Evolutionary conservation across 2,113 vertebrate species (phyloP), one percentile per base, ranked within the genome.

Genomic region (Tyto alba): DNA sequence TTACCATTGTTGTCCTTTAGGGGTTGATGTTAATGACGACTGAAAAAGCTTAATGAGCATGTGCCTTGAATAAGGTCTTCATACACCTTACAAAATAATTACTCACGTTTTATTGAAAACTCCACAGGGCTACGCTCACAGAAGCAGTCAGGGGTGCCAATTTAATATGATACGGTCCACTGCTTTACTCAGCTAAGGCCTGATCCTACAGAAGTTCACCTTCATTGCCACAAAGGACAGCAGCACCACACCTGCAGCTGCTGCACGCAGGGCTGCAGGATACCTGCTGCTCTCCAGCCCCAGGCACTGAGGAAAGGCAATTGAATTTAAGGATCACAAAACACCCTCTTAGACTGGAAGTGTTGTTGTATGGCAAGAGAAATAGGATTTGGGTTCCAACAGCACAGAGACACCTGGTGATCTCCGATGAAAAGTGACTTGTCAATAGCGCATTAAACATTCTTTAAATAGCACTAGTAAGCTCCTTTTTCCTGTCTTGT

Each of bases 41-140:
- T 92, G 95, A 95, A 95, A 87, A 74, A 90, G 41, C 87, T 91
- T 95, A 97, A 95, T 88, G 89, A 97, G 91, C 92, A 73, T 77
- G 84, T 94, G 89, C 81, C 96, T 91, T 71, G 87, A 87, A 95
- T 93, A 94, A 95, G 87, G 66, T 96, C 91, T 89, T 95, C 74
- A 85, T 55, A 80, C 62, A 90, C 87, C 87, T 96, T 95, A 69
- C 79, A 80, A 92, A 95, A 96, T 94, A 96, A 96, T 95, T 89
- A 83, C 88, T 66, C 40, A 45, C 89, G 48, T 94, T 96, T 95
- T 71, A 96, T 71, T 89, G 96, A 89, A 90, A 96, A 85, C 40
- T 95, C 71, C 77, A 79, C 74, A 40, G 57, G 52, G n/a, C 92
- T 84, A 73, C 76, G 90, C 89, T 95, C 77, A 38, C 59, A 82